A percentile compares a stretch with the other conserved stretches of the same genome.
Evolutionary conservation across 2,797 vertebrate species (phyloP).

Genomic region (Etheostoma nigrum): DNA sequence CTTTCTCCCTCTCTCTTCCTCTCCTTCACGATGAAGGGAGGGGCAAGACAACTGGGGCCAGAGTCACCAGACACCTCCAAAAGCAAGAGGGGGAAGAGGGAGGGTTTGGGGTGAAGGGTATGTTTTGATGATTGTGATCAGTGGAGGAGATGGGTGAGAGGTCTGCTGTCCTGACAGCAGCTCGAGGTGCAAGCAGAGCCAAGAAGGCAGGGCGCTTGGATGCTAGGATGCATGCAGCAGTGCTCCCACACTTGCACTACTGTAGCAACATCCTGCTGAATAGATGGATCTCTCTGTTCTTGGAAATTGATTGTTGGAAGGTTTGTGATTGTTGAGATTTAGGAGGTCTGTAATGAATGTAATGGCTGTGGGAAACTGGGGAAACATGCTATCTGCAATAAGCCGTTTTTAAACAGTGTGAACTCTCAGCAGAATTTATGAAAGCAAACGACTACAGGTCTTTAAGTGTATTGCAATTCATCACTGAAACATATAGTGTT

Average conservation of each 20-base stretch:
- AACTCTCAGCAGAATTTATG: conserved; percentile 17
- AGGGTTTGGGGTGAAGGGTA: conserved; percentile 46
- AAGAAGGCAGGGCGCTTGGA: conserved; percentile 51
- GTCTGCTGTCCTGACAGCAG: conserved; percentile 35
- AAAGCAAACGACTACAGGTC: conserved; percentile 10
- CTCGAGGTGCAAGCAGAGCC: conserved; percentile 33
- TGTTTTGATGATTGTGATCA: conserved; percentile 52
- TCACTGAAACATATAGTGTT: neutral
- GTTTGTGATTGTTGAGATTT: conserved; percentile 36
- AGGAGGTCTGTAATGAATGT: conserved; percentile 37
- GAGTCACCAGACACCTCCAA: conserved; percentile 86
- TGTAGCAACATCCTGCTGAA: conserved; percentile 28
- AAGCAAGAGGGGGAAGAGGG: conserved; percentile 45
- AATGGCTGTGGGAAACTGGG: conserved; percentile 29
- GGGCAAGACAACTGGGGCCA: conserved; percentile 80
- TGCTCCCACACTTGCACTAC: neutral
- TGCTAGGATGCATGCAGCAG: neutral
- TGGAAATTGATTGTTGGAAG: conserved; percentile 34
- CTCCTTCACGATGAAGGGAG: conserved; percentile 80
- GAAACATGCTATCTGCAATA: neutral
- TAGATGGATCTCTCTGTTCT: neutral
- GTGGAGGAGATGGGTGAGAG: conserved; percentile 52
- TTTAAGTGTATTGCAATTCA: conserved; percentile 12
- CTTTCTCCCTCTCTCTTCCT: conserved; percentile 72
- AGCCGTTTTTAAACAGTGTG: conserved; percentile 1